Evolutionary conservation across 2,888 invertebrate genomes (phyloP).

Genomic region (Lissocephala sabroskyi): DNA sequence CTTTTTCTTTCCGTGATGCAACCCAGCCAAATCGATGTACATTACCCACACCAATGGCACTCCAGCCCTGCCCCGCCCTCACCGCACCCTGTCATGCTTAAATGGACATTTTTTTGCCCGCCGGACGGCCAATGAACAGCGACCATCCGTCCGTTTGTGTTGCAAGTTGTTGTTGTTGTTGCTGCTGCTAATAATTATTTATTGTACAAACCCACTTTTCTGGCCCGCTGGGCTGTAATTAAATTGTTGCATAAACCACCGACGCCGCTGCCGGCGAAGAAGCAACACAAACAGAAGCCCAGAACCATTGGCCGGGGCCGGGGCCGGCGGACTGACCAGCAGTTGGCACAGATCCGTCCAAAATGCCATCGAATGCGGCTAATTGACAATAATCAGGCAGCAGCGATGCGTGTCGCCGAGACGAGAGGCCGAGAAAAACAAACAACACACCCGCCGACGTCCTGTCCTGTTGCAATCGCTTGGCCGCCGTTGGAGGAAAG

Average conservation of each 20-base stretch:
- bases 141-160: conserved; percentile 26
- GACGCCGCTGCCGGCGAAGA: conserved; percentile 16
- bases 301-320: not conserved
- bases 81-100: conserved; percentile 46
- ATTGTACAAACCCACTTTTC: conserved; percentile 46
- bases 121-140: too few species aligned
- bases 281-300: conserved; percentile 4
- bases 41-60: too few species aligned
- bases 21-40: too few species aligned
- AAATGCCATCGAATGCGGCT: conserved; percentile 60
- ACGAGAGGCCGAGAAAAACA: conserved; percentile 56
- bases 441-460: conserved; percentile 24
- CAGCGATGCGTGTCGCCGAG: conserved; percentile 55
- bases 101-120: conserved; percentile 47
- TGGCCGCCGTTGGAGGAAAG: not conserved
- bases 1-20: too few species aligned
- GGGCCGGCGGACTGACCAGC: not conserved
- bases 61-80: conserved; percentile 2
- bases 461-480: too few species aligned
- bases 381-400: conserved; percentile 65
- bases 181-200: conserved; percentile 49
- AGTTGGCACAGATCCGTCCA: too few species aligned
- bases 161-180: conserved; percentile 34
- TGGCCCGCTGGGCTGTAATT: conserved; percentile 51
- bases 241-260: conserved; percentile 52